Percentiles rank a stretch among this genome's conserved stretches.
phyloP scores from a whole-genome alignment of 2,888 invertebrate genomes.

The Synergus itoensis region DNA sequence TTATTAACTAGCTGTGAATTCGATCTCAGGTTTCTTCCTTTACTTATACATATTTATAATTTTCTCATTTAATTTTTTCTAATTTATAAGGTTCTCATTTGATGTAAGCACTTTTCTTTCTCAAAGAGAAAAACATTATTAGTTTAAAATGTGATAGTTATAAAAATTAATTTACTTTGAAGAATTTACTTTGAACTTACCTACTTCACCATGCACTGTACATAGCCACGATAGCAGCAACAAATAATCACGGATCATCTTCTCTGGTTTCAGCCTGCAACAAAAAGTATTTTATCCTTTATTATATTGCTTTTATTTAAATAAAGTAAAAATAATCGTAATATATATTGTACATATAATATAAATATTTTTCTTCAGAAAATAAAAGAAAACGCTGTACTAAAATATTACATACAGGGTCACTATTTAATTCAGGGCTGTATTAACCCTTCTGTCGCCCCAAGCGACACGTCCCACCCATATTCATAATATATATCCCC shows the following conservation, averaged over 20 bases:
- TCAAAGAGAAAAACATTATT: too few relatives aligned
- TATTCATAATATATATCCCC: constrained; percentile 15
- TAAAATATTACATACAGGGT: neutral
- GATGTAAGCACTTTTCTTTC: too few relatives aligned
- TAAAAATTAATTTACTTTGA: neutral
- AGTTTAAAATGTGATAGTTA: neutral
- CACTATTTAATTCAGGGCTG: constrained; percentile 20
- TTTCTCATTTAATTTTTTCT: too few relatives aligned
- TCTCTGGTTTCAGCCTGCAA: constrained; percentile 68
- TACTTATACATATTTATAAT: too few relatives aligned
- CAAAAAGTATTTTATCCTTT: constrained; percentile 14
- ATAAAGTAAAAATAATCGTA: neutral
- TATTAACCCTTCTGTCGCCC: constrained; percentile 37
- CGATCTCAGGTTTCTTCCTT: too few relatives aligned
- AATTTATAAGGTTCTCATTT: too few relatives aligned
- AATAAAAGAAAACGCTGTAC: neutral
- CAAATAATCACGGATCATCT: constrained; percentile 74
- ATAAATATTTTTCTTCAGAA: constrained; percentile 5
- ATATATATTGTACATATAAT: neutral
- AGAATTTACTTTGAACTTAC: constrained; percentile 59
- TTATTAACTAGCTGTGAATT: too few relatives aligned
- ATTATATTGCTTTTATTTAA: neutral
- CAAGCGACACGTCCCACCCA: constrained; percentile 22
- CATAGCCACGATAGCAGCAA: constrained; percentile 73
- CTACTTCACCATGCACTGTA: constrained; percentile 73